Base-by-base conservation (phyloP, 2,113 vertebrate species). In the Dicentrarchus labrax region DNA sequence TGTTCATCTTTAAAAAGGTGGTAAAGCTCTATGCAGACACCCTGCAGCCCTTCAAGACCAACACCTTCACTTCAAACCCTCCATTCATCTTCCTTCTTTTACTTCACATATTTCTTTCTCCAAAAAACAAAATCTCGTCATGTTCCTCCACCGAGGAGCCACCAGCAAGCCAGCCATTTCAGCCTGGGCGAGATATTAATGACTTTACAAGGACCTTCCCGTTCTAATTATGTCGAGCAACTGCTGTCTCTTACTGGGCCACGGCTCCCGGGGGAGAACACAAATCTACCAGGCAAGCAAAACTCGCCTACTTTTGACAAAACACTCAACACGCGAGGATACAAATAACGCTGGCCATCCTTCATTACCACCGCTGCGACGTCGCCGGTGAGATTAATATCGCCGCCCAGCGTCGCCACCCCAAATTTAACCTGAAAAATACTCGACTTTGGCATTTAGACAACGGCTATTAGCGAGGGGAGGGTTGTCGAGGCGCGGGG, bases 191-290 rank as follows among this genome's bases (percentile, higher is more conserved):
- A 95, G 93, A 96, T 95, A 96, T 96, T 95, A 95, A 96, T 95
- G 94, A 95, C 92, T 94, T 95, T 95, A 95, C 94, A 95, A 94
- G 94, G 93, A 94, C 95, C 94, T 95, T 93, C 89, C 80, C 86
- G 78, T 93, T 96, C 94, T 94, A 96, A 95, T 96, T 96, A 96
- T 95, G 95, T 96, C 92, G 94, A 96, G 94, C 95, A 95, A 94
- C 91, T 78, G 86, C 92, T 90, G 88, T 93, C 92, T 96, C 92
- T 95, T 96, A 95, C 94, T 95, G 95, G 95, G 95, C 92, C 95
- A 95, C 21, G n/a, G 78, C 82, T 95, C 94, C 94, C 94, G 3
- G 64, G 91, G 92, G 95, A 87, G 91, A 91, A 93, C 90, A 93
- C 91, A 95, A 88, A 95, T 93, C 88, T 91, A 95, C 93, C 92